Conservation (phyloP, 2,797 vertebrate genomes). For the Gymnocypris eckloni region DNA sequence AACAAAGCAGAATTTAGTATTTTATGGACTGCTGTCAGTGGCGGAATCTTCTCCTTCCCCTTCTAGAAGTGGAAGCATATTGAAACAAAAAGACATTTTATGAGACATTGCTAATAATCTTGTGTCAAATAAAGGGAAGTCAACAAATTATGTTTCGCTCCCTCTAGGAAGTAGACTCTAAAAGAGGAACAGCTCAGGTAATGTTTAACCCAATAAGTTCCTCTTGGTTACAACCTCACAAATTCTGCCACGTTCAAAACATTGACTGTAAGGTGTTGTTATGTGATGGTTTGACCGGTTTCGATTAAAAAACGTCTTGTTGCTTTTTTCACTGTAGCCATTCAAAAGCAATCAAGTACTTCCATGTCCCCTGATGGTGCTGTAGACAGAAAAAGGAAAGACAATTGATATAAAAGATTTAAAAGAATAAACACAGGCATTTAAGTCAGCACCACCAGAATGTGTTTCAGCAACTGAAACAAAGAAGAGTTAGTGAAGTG, state of each 20-base stretch:
- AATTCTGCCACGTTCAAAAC: conserved; percentile 32
- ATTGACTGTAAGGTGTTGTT: conserved; percentile 22
- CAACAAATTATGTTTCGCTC: conserved; percentile 50
- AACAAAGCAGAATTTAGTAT: conserved; percentile 59
- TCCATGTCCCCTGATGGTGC: background rate
- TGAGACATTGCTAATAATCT: conserved; percentile 50
- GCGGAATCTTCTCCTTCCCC: conserved; percentile 53
- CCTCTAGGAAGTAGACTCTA: conserved; percentile 47
- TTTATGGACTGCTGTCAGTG: conserved; percentile 61
- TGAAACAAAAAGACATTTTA: conserved; percentile 50
- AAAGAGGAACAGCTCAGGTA: conserved; percentile 53
- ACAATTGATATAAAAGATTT: background rate
- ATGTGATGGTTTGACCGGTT: conserved; percentile 2
- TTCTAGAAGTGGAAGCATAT: conserved; percentile 32
- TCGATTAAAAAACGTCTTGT: background rate
- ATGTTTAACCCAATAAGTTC: conserved; percentile 56
- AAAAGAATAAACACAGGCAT: background rate
- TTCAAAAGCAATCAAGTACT: background rate
- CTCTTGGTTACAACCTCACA: conserved; percentile 47
- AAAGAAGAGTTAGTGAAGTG: conserved; percentile 30
- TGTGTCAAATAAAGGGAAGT: conserved; percentile 58
- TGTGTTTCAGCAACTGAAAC: conserved; percentile 33
- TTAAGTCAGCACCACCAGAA: conserved; percentile 9
- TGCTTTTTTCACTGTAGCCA: background rate
- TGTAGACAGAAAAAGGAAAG: background rate